Evolutionary conservation across 2,888 invertebrate species (phyloP), one percentile per base, ranked within the genome.

Genomic region (Cordilura impudica): DNA sequence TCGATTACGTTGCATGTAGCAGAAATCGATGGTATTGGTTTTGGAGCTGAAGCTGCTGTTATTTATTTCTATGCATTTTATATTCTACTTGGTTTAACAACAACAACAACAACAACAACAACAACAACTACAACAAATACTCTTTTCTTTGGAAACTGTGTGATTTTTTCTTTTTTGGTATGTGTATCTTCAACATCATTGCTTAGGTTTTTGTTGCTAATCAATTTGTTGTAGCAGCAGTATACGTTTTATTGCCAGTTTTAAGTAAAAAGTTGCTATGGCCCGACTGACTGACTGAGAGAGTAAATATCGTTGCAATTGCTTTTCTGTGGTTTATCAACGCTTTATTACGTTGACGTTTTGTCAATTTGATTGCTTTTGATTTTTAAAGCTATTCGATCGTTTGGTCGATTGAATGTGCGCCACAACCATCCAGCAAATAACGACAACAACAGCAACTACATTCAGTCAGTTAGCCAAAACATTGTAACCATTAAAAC

Each of bases 281-380:
- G 51, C 43, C 18, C 10, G n/a, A n/a, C n/a, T n/a, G n/a, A n/a
- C n/a, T n/a, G n/a, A n/a, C n/a, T n/a, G n/a, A 43, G 23, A 19
- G 63, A 63, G 60, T 79, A 70, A 70, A 75, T 80, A 65, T 72
- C 65, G 72, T 76, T 53, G 76, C 77, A 77, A 77, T 81, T 81
- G 80, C 73, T 81, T 77, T 77, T 77, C 80, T 85, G 86, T 83
- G 84, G 85, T 85, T 86, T 86, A 86, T 86, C 87, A 86, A 85
- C 86, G 87, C 87, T 86, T 87, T 85, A 87, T 86, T 87, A 85
- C 84, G 83, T 83, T 87, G 87, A 87, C 87, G 85, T 86, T 87
- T 86, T 87, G 87, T 87, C 87, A 87, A 87, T 86, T 86, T 86
- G 87, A 87, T 86, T 87, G 86, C 86, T 85, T 85, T 86, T 86